phyloP scores from a whole-genome alignment of 2,797 vertebrate genomes.

The Lepilemur septentrionalis region DNA sequence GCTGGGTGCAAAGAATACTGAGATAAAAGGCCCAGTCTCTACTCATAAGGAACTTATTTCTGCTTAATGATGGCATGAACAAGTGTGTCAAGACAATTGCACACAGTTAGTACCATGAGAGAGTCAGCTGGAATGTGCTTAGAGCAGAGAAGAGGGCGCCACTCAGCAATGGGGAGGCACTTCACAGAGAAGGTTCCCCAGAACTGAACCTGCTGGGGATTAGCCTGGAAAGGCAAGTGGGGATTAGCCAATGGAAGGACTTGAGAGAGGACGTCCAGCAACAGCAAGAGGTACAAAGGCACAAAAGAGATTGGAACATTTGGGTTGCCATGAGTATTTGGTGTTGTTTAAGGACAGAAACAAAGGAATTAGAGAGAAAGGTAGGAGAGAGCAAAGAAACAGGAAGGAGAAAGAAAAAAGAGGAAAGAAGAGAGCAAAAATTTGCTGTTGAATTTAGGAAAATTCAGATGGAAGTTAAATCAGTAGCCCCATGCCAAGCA shows the following conservation, averaged over 20 bases:
- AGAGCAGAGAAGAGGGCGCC: not conserved
- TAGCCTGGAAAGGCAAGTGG: not conserved
- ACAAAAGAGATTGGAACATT: not conserved
- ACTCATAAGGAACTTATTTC: not conserved
- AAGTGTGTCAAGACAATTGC: not conserved
- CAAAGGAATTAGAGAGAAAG: not conserved
- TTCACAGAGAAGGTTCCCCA: not conserved
- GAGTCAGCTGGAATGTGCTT: not conserved
- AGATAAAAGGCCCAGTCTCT: not conserved
- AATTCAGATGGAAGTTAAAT: not conserved
- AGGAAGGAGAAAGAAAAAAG: not conserved
- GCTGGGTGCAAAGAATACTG: not conserved
- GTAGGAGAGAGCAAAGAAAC: not conserved
- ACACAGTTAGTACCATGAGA: fast-evolving
- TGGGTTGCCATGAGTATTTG: not conserved
- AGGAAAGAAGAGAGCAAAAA: not conserved
- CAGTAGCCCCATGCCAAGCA: not conserved
- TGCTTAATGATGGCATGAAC: not conserved
- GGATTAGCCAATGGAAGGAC: not conserved
- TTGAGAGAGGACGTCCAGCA: not conserved
- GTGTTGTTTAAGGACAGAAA: not conserved
- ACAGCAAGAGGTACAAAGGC: not conserved
- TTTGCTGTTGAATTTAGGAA: not conserved
- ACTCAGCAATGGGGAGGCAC: fast-evolving
- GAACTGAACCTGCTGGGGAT: not conserved